Evolutionary conservation across 2,888 invertebrate genomes (phyloP).

Genomic region (Drosophila multiciliata): DNA sequence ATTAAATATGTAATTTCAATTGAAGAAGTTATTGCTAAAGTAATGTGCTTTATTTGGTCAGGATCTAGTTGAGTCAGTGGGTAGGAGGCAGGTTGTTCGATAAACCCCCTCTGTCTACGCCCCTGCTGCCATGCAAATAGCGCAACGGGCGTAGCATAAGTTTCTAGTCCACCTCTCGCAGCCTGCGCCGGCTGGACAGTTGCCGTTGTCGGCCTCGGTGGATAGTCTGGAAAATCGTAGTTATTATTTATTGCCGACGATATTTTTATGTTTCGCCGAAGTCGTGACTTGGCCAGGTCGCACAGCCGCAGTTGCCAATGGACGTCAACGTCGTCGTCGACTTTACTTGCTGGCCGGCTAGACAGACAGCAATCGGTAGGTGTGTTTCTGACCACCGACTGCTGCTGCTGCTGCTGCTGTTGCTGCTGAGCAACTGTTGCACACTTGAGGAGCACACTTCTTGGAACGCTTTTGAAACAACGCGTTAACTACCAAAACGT

Average conservation of each 20-base stretch:
- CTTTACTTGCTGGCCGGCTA: conserved; percentile 36
- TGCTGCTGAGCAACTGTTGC: conserved; percentile 55
- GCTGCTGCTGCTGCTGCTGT: conserved; percentile 12
- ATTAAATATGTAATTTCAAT: neutral
- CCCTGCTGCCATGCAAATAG: conserved; percentile 65
- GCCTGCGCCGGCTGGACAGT: conserved; percentile 8
- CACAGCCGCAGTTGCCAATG: conserved; percentile 34
- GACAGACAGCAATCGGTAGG: conserved; percentile 60
- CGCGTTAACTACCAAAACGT: conserved; percentile 59
- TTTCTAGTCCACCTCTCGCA: conserved; percentile 1
- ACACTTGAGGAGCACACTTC: conserved; percentile 59
- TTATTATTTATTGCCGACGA: conserved; percentile 81
- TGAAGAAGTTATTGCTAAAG: neutral
- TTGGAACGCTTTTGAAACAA: conserved; percentile 63
- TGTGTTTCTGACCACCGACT: conserved; percentile 67
- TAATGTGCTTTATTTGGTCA: neutral
- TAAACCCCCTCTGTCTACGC: neutral
- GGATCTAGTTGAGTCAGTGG: neutral
- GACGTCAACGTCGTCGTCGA: conserved; percentile 29
- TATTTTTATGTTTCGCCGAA: conserved; percentile 82
- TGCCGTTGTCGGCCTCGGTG: conserved; percentile 45
- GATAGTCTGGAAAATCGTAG: conserved; percentile 82
- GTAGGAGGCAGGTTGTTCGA: neutral
- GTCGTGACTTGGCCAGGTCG: conserved; percentile 78
- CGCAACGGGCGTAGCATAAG: conserved; percentile 60